Conservation (phyloP, 2,888 invertebrate genomes). For the Synergus itoensis region DNA sequence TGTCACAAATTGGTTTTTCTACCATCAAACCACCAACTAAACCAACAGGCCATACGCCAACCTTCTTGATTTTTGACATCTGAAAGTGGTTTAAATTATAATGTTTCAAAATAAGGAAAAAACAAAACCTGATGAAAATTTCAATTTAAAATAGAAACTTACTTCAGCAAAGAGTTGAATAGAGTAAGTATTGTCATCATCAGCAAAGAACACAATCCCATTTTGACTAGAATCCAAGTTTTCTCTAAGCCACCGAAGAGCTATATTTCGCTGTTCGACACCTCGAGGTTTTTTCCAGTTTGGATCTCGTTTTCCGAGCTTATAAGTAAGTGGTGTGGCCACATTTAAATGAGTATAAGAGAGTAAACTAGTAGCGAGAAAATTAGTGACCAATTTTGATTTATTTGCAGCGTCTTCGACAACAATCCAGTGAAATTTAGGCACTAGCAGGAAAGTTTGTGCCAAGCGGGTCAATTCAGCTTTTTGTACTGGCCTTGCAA, state of each 20-base stretch:
- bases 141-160: constrained; percentile 52
- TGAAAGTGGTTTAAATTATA: constrained; percentile 74
- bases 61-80: constrained; percentile 89
- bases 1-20: constrained; percentile 90
- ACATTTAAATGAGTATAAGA: constrained; percentile 85
- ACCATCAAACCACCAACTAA: constrained; percentile 96
- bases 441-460: constrained; percentile 91
- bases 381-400: constrained; percentile 85
- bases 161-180: constrained; percentile 94
- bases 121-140: constrained; percentile 17
- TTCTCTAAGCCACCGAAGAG: constrained; percentile 88
- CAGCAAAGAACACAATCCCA: constrained; percentile 96
- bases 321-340: constrained; percentile 85
- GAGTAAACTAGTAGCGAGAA: constrained; percentile 84
- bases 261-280: constrained; percentile 93
- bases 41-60: constrained; percentile 97
- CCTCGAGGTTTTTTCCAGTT: constrained; percentile 91
- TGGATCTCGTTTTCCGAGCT: constrained; percentile 84
- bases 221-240: constrained; percentile 82
- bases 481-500: constrained; percentile 92
- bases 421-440: constrained; percentile 95
- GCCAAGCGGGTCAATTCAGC: constrained; percentile 95
- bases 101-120: background rate
- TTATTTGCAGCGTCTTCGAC: constrained; percentile 90
- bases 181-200: constrained; percentile 97